Evolutionary conservation across 2,113 vertebrate genomes (phyloP).

Genomic region (Carassius carassius): DNA sequence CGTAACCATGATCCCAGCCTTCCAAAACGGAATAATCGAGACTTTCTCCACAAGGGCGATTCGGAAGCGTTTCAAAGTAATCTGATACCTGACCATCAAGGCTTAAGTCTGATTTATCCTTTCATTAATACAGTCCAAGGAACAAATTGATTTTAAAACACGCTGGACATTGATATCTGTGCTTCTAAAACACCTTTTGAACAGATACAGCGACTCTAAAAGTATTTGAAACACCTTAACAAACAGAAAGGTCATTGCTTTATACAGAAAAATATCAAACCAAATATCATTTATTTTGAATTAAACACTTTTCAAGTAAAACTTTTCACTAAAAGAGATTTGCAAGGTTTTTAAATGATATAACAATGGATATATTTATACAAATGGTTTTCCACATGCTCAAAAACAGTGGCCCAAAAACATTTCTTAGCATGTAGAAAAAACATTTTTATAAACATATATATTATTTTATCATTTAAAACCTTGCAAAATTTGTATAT

Average conservation of each 20-base stretch:
- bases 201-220: neutral
- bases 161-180: neutral
- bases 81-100: conserved; percentile 10
- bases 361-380: too few species aligned
- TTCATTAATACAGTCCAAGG: conserved; percentile 13
- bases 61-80: conserved; percentile 19
- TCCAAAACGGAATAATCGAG: neutral
- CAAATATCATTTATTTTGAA: neutral
- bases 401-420: neutral
- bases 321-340: conserved; percentile 41
- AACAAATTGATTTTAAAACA: conserved; percentile 18
- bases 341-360: neutral
- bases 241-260: neutral
- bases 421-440: too few species aligned
- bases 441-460: too few species aligned
- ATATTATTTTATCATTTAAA: too few species aligned
- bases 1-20: neutral
- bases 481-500: too few species aligned
- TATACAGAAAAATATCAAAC: neutral
- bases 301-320: neutral
- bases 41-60: conserved; percentile 8
- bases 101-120: conserved; percentile 16
- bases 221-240: neutral
- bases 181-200: neutral
- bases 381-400: neutral